Conservation (phyloP, 2,888 invertebrate genomes). For the Tenthredo amoena region DNA sequence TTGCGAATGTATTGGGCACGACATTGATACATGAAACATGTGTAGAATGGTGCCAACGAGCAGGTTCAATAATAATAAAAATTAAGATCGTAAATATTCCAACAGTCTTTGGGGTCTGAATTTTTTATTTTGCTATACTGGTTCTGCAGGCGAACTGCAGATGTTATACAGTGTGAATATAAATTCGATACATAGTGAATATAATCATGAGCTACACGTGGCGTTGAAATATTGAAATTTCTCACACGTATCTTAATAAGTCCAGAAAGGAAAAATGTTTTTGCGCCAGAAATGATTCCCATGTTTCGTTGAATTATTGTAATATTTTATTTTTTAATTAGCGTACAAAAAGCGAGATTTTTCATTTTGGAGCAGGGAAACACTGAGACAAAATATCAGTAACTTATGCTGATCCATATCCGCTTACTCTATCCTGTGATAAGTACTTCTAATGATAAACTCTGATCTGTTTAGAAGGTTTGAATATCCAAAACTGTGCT, state of each 20-base stretch:
- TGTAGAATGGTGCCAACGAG: neutral
- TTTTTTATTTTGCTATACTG: constrained; percentile 6
- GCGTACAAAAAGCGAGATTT: too few relatives aligned
- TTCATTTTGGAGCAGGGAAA: too few relatives aligned
- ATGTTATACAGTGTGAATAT: constrained; percentile 25
- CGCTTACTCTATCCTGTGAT: too few relatives aligned
- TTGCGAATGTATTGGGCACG: neutral
- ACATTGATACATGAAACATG: neutral
- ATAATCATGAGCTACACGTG: neutral
- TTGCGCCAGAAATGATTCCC: too few relatives aligned
- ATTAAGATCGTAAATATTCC: neutral
- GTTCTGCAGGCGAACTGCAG: constrained; percentile 11
- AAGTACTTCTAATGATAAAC: too few relatives aligned
- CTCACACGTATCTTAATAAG: neutral
- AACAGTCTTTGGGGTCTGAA: neutral
- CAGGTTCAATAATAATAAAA: neutral
- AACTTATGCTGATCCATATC: too few relatives aligned
- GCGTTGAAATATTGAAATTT: neutral
- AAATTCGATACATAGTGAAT: neutral
- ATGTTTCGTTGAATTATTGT: too few relatives aligned
- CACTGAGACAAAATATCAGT: too few relatives aligned
- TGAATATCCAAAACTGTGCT: too few relatives aligned
- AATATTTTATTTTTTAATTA: too few relatives aligned
- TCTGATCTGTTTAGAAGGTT: too few relatives aligned
- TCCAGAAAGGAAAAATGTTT: neutral